A percentile compares a stretch with the other conserved stretches of the same genome.
Evolutionary conservation across 1,140 invertebrate genomes (phyloP).

Genomic region (Oryzaephilus surinamensis): DNA sequence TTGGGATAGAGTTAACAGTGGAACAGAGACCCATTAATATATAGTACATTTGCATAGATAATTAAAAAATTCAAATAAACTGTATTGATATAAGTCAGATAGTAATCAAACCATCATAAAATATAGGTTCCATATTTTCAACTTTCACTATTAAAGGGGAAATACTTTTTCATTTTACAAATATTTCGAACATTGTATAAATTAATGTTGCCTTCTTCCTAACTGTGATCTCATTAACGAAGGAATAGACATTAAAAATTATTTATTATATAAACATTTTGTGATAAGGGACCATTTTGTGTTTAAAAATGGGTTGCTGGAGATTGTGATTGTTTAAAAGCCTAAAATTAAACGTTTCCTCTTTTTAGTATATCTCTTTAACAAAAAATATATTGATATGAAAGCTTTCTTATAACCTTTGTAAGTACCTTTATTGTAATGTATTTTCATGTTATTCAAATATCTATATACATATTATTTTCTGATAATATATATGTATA

Average conservation of each 20-base stretch:
- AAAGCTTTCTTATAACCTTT: too few relatives aligned
- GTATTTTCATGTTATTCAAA: too few relatives aligned
- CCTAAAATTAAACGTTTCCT: constrained; percentile 4
- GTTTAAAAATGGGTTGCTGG: constrained; percentile 7
- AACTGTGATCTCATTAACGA: constrained; percentile 29
- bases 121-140: too few relatives aligned
- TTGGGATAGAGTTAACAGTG: too few relatives aligned
- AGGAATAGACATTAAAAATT: constrained; percentile 11
- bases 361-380: too few relatives aligned
- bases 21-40: too few relatives aligned
- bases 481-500: too few relatives aligned
- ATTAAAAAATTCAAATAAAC: constrained; percentile 1
- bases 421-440: too few relatives aligned
- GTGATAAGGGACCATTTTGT: constrained; percentile 23
- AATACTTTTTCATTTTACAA: neutral
- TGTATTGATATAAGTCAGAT: too few relatives aligned
- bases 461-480: too few relatives aligned
- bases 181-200: neutral
- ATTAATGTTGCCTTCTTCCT: constrained; percentile 32
- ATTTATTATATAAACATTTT: constrained; percentile 10
- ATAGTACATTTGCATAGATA: constrained; percentile 1
- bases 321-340: constrained; percentile 12
- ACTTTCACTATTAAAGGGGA: neutral
- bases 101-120: too few relatives aligned
- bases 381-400: too few relatives aligned